Evolutionary conservation across 2,797 vertebrate species (phyloP).

Genomic region (Apodemus agrarius): DNA sequence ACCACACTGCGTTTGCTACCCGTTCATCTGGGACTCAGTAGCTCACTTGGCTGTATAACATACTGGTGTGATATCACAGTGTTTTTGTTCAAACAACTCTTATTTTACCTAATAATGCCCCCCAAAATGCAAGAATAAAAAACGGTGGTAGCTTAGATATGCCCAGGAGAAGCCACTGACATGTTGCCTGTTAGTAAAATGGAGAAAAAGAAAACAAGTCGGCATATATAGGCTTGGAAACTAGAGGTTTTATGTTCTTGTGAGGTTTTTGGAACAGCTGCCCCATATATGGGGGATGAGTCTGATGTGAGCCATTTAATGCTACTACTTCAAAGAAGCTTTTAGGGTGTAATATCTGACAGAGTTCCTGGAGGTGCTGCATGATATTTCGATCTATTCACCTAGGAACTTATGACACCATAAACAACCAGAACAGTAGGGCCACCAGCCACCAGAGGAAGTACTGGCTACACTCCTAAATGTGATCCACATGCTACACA

Average conservation of each 20-base stretch:
- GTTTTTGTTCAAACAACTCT: background rate
- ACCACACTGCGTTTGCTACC: background rate
- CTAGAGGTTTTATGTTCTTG: background rate
- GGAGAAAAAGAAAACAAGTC: background rate
- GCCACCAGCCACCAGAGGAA: background rate
- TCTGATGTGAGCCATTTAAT: background rate
- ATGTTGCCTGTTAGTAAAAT: background rate
- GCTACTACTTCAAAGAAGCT: background rate
- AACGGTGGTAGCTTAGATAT: background rate
- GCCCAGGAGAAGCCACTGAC: background rate
- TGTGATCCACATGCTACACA: background rate
- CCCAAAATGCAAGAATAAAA: background rate
- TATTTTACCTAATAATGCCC: background rate
- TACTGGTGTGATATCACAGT: background rate
- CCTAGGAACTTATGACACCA: no score
- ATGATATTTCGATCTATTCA: background rate
- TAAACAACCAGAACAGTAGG: background rate
- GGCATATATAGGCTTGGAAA: background rate
- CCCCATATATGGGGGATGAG: no score
- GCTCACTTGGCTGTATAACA: background rate
- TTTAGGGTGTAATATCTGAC: background rate
- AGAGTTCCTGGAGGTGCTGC: rapidly evolving
- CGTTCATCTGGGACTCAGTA: background rate
- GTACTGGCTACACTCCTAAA: rapidly evolving
- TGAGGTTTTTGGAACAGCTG: background rate